Base-by-base conservation (phyloP, 1,140 invertebrate species). In the Bombus superbus region DNA sequence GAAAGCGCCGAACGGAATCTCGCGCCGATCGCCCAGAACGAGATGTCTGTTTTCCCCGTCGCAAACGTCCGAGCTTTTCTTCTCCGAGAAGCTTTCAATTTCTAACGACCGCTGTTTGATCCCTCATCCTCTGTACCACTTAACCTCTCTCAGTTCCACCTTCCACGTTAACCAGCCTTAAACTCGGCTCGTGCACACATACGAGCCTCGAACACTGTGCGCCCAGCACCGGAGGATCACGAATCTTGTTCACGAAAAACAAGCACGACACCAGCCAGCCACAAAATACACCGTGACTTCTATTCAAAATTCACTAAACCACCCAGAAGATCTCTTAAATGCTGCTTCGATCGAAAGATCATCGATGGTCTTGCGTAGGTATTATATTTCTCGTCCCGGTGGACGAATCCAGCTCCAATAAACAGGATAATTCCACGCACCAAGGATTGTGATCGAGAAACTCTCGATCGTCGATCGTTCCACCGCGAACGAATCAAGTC, bases 31-130 rank as follows among this genome's bases (percentile, higher is more conserved):
- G 42, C 5, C 47, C 25, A 42, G n/a, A 42, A 71, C 44, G 59
- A 69, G 77, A 83, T 47, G 47, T 64, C 66, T 42, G 83, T 57
- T 85, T 85, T 85, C 57, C 28, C 83, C 68, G 1, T 32, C 22
- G 10, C 25, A 18, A 32, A 32, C 40, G 4, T 53, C 32, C 44
- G 66, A 85, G 66, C 76, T 80, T 64, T 72, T 76, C 38, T 71
- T 42, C 10, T 35, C 18, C 10, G 9, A n/a, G n/a, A 59, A 78
- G 47, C 75, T 59, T 78, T 78, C 82, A 38, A 32, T 71, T 69
- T 78, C 57, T 59, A 69, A 22, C 53, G 2, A 32, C 11, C 47
- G 10, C 32, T 38, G 10, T 6, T 69, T n/a, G 32, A 57, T 38
- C 59, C 59, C 28, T 66, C 62, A 47, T 47, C 35, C 59, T 47